Evolutionary conservation across 1,140 invertebrate genomes (phyloP), one percentile per base, ranked within the genome.

Genomic region (Ips nitidus): DNA sequence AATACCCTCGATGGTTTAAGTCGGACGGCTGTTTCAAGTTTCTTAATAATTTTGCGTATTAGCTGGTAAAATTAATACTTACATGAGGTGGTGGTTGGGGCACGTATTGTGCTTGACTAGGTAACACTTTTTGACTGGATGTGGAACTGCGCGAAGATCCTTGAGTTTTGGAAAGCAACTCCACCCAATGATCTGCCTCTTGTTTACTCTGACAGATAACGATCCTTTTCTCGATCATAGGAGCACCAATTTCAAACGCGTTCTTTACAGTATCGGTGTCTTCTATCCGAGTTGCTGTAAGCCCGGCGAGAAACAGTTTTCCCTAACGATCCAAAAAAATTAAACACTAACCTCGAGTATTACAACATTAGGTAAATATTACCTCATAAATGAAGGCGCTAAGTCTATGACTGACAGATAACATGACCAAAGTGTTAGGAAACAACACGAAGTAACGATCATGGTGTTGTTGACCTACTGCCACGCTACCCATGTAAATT

Each of bases 301-400:
- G 91, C 66, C 93, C 94, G 75, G 92, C 92, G 38, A 97, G 80
- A 38, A 93, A 94, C 57, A 97, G 83, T 83, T 94, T 95, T 37
- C 94, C 94, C 94, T 96, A 75, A 61, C 84, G 83, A 58, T 58
- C 2, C 1, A 6, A 55, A 22, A 37, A 47, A 47, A n/a, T 47
- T 4, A 47, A 22, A 22, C 22, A 22, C 22, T 22, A 22, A 22
- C 22, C 22, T 22, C 22, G 41, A 60, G 0, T 0, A 60, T 39
- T 37, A 58, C 38, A 58, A 22, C 22, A 22, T 22, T 0, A 22
- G 22, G 22, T 3, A 2, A 52, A 8, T 75, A 77, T 80, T 82
- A 97, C 94, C 88, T 98, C 94, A 82, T 97, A 98, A 71, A 95
- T 91, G 80, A 98, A 97, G n/a, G 93, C 94, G 79, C 93, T 96